Conservation (phyloP, 53 echinoderm and acorn worm genomes). For the Holothuria scabra region DNA sequence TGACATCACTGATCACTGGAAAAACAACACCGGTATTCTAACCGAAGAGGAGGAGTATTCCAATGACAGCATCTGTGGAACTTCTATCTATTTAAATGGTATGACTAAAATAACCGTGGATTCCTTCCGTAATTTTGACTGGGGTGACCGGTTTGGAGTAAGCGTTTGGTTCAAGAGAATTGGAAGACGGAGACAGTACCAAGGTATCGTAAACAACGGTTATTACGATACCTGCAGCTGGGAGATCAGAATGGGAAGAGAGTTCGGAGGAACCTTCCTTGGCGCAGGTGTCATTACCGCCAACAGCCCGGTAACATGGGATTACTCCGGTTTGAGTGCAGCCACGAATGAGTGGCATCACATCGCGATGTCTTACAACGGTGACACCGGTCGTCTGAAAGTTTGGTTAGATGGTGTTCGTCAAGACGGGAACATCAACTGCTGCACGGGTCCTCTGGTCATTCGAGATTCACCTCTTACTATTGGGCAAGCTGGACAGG, state of each 20-base stretch:
- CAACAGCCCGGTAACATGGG: constrained; percentile 47
- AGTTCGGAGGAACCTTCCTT: constrained; percentile 49
- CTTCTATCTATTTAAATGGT: constrained; percentile 53
- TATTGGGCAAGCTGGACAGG: constrained; percentile 73
- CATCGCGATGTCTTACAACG: constrained; percentile 70
- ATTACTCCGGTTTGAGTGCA: constrained; percentile 57
- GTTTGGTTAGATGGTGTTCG: constrained; percentile 54
- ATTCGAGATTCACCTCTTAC: constrained; percentile 68
- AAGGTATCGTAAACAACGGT: constrained; percentile 70
- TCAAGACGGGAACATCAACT: constrained; percentile 52
- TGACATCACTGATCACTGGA: constrained; percentile 56
- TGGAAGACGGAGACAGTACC: constrained; percentile 31
- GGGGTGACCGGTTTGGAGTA: constrained; percentile 61
- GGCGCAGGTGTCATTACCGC: constrained; percentile 62
- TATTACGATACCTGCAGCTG: constrained; percentile 58
- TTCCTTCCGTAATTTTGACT: constrained; percentile 52
- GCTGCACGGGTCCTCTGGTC: constrained; percentile 70
- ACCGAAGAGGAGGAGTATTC: constrained; percentile 26
- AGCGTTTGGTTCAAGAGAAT: constrained; percentile 72
- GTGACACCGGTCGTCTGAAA: constrained; percentile 33
- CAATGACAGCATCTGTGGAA: constrained; percentile 47
- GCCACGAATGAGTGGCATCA: constrained; percentile 61
- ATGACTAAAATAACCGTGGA: constrained; percentile 45
- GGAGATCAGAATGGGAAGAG: constrained; percentile 77
- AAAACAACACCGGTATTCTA: constrained; percentile 48